Conservation (phyloP, 2,113 vertebrate species). For the Penelope pileata region DNA sequence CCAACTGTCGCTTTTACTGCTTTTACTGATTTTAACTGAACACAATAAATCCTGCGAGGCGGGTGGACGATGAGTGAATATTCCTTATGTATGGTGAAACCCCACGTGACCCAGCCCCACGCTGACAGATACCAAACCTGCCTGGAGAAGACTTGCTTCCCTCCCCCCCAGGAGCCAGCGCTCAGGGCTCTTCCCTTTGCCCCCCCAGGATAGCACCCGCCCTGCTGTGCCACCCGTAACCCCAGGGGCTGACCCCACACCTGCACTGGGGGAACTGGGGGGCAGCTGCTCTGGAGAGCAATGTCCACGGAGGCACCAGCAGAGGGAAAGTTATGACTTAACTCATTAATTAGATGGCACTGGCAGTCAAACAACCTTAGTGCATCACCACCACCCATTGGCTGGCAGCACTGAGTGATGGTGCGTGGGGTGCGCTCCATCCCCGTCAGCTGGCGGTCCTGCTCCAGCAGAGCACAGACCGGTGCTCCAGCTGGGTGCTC, state of each 20-base stretch:
- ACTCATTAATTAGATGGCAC: background rate
- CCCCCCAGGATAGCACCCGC: no score
- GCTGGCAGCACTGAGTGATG: background rate
- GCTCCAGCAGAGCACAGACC: background rate
- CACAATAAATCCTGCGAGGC: background rate
- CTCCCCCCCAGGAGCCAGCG: no score
- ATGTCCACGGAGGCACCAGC: background rate
- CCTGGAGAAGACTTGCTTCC: background rate
- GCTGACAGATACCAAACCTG: background rate
- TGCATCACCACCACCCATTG: background rate
- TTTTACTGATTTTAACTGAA: slow-evolving; percentile 30
- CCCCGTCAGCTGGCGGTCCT: background rate
- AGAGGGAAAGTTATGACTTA: background rate
- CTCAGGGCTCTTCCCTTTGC: no score
- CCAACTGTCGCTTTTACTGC: background rate
- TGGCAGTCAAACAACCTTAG: background rate
- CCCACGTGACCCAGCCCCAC: background rate
- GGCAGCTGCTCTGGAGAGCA: background rate
- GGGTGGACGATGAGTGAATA: slow-evolving; percentile 1
- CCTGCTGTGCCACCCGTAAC: background rate
- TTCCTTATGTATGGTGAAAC: background rate
- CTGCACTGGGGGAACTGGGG: background rate
- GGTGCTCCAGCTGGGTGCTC: background rate
- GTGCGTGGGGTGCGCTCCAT: background rate
- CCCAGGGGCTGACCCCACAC: background rate